A percentile compares a stretch with the other conserved stretches of the same genome.
These are phyloP conservation scores for Coremacera marginata DNA, from an alignment of 2,888 invertebrate genomes.

Conservation along the genomic window DNA sequence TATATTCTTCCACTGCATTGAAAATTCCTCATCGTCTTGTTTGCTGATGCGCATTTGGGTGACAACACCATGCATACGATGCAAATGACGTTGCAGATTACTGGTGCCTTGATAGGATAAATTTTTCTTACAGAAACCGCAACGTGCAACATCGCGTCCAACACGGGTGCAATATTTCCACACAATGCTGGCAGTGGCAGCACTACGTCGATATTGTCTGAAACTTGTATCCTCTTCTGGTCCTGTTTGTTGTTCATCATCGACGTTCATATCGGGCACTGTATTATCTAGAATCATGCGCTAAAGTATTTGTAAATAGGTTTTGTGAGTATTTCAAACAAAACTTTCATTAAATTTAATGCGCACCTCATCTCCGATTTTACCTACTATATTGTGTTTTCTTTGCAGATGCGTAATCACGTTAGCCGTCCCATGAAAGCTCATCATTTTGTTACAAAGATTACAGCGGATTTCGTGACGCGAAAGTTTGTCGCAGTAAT, in stretches of 20 bases:
- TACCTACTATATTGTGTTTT: constrained; percentile 54
- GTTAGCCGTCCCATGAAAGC: constrained; percentile 61
- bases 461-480: constrained; percentile 56
- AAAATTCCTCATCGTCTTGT: constrained; percentile 37
- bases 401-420: constrained; percentile 60
- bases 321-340: background rate
- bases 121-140: constrained; percentile 57
- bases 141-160: constrained; percentile 55
- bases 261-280: constrained; percentile 1
- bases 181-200: constrained; percentile 51
- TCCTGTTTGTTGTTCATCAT: background rate
- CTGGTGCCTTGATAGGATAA: constrained; percentile 60
- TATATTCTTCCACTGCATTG: constrained; percentile 38
- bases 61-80: constrained; percentile 60
- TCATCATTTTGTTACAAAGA: constrained; percentile 57
- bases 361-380: constrained; percentile 39
- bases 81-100: constrained; percentile 59
- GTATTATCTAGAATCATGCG: constrained; percentile 6
- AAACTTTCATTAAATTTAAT: background rate
- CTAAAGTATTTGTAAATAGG: background rate
- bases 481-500: constrained; percentile 57
- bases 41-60: constrained; percentile 47
- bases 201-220: constrained; percentile 41
- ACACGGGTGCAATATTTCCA: constrained; percentile 58
- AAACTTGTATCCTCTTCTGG: constrained; percentile 22